Percentiles rank a stretch among this genome's conserved stretches.
Evolutionary conservation across 2,888 invertebrate genomes (phyloP).

Genomic region (Escarpia spicata): DNA sequence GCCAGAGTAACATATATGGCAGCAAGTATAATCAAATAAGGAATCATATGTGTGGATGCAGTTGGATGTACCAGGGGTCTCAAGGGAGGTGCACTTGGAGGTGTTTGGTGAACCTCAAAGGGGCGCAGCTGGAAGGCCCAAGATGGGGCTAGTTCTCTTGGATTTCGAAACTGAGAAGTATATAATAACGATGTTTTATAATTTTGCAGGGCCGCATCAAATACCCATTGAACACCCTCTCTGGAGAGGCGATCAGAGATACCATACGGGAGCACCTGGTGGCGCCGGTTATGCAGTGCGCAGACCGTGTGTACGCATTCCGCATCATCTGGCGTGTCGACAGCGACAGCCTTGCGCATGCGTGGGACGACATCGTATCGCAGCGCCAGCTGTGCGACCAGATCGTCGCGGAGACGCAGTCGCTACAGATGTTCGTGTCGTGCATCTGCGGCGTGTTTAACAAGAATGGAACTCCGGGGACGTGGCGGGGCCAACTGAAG

Average conservation of each 20-base stretch:
- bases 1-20: no score
- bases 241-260: neutral
- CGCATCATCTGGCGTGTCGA: slow-evolving; percentile 11
- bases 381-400: neutral
- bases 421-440: neutral
- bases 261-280: neutral
- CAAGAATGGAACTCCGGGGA: neutral
- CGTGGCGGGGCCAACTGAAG: neutral
- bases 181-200: neutral
- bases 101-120: no score
- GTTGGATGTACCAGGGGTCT: no score
- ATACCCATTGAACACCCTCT: neutral
- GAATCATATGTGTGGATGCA: no score
- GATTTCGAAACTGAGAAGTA: no score
- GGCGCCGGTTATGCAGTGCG: neutral
- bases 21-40: no score
- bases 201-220: neutral
- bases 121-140: no score
- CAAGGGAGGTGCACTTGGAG: no score
- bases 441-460: neutral
- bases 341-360: neutral
- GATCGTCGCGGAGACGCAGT: neutral
- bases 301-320: neutral
- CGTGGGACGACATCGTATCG: neutral
- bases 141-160: no score